A percentile compares a stretch with the other conserved stretches of the same genome.
phyloP scores from a whole-genome alignment of 2,113 vertebrate genomes.

The Bos indicus region DNA sequence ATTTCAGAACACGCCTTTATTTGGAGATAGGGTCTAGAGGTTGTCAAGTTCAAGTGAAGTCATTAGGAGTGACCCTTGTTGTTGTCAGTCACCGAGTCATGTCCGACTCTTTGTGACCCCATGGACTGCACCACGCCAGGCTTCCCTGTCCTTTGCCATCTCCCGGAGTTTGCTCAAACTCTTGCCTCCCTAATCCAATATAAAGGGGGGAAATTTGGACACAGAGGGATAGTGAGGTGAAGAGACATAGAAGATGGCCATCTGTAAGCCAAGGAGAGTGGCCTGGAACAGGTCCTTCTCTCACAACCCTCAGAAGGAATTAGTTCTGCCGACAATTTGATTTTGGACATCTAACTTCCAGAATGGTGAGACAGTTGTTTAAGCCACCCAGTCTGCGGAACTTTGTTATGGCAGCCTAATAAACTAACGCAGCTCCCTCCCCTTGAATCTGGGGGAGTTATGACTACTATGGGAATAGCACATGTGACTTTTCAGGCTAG shows the following conservation, averaged over 20 bases:
- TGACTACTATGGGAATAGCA: neutral
- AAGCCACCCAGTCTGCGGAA: neutral
- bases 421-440: neutral
- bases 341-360: neutral
- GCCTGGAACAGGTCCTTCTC: neutral
- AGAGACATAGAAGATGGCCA: neutral
- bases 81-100: neutral
- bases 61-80: neutral
- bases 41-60: neutral
- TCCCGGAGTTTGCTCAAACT: neutral
- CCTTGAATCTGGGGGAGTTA: neutral
- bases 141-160: neutral
- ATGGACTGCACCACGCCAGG: neutral
- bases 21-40: neutral
- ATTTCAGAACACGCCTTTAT: neutral
- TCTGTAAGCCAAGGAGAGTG: neutral
- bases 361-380: neutral
- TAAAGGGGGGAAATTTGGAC: neutral
- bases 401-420: neutral
- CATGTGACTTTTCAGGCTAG: neutral
- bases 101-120: neutral
- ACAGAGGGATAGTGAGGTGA: neutral
- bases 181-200: neutral
- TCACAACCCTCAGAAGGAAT: neutral
- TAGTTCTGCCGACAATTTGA: neutral